Base-by-base conservation (phyloP, 2,113 vertebrate genomes). In the Morone saxatilis region DNA sequence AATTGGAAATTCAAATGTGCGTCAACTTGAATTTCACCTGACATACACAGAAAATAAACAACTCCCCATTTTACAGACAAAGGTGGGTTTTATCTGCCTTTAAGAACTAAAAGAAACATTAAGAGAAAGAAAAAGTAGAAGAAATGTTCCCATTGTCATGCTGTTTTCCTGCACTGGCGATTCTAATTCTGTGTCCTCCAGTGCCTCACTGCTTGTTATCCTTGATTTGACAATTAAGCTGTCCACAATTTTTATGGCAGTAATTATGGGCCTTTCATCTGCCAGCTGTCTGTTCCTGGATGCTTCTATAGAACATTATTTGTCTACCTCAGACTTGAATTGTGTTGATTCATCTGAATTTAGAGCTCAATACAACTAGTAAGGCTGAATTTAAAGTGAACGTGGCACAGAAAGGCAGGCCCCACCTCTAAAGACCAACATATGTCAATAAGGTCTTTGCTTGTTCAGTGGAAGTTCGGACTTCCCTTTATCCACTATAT, bases 141-240 rank as follows among this genome's bases (percentile, higher is more conserved):
- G 5, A 61, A 63, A 67, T 81, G 31, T 81, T 79, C 43, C 50
- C 68, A 60, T 72, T 65, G 65, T 53, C 14, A 47, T 70, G 47
- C 50, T 77, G 60, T 53, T 81, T 72, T 53, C 25, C 51, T 65
- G 48, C 69, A 79, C 54, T 48, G 47, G 50, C 76, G 63, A 63
- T 41, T 31, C 31, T 81, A 47, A 87, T 83, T 92, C 75, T 63
- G 71, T 81, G 83, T 80, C 77, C 71, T 79, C 76, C 10, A 6
- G 22, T 83, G 80, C 67, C 79, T 88, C 78, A 51, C 56, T 85
- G 71, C 63, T 84, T 88, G 80, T 89, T 92, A 89, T 91, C 81
- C 83, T 76, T 93, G 80, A 92, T 93, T 92, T 89, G 76, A 85
- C 90, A 94, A 91, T 91, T 92, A 90, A 91, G 83, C 86, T 91